Evolutionary conservation across 2,888 invertebrate species (phyloP), one percentile per base, ranked within the genome.

Genomic region (Cheiracanthium punctorium): DNA sequence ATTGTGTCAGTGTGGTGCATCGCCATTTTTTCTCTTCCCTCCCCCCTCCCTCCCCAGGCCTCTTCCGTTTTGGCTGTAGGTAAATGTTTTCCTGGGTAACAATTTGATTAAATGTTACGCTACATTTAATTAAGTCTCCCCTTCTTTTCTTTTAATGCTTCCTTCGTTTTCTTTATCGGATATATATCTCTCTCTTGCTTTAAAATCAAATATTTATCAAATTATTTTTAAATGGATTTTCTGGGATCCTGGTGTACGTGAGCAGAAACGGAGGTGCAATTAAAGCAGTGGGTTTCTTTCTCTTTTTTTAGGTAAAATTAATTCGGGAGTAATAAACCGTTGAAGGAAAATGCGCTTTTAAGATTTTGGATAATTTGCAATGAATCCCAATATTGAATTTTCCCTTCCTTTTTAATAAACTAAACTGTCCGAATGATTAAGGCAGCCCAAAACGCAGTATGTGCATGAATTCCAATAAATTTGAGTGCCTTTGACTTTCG

Each of bases 91-190:
- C 58, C 58, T 58, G 58, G 24, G 24, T 58, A 7, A 58, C 58
- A 58, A 58, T 58, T 58, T 58, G 58, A 58, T 58, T 58, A 58
- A 58, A 58, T 24, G 58, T 58, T 58, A 58, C 58, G 58, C 58
- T 58, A 58, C 58, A 58, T 58, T 58, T 58, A 58, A 58, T 58
- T 58, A 58, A 58, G 14, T 58, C 58, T n/a, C n/a, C n/a, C 7
- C 58, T 58, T 58, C 58, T 58, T 58, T 24, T 58, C 2, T 24
- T 2, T 58, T 24, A n/a, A n/a, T n/a, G n/a, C n/a, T n/a, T n/a
- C n/a, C n/a, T n/a, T n/a, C n/a, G n/a, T 24, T 24, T 58, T 58
- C 20, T 58, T 58, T 58, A 58, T 58, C 58, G 24, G 24, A 58
- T 58, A 58, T 58, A 58, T 58, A 58, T 58, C 24, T n/a, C n/a